phyloP scores from a whole-genome alignment of 2,113 vertebrate species.

The Coregonus clupeaformis region DNA sequence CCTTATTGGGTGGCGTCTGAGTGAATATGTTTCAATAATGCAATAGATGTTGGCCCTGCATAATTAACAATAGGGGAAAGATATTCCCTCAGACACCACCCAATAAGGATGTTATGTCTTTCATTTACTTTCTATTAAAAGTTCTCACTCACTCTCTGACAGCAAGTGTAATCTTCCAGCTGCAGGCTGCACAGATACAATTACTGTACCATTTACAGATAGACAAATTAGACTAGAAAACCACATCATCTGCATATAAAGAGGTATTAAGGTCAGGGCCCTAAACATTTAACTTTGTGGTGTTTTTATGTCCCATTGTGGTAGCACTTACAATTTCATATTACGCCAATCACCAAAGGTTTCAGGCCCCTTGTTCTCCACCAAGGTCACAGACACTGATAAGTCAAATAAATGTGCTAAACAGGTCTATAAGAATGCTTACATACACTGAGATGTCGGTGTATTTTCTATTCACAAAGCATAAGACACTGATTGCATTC shows the following conservation, averaged over 20 bases:
- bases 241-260: background rate
- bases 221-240: background rate
- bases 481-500: slow-evolving; percentile 24
- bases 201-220: background rate
- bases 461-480: slow-evolving; percentile 26
- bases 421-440: background rate
- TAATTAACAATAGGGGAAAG: slow-evolving; percentile 22
- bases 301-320: background rate
- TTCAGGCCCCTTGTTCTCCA: background rate
- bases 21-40: slow-evolving; percentile 53
- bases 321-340: background rate
- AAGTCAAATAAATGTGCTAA: slow-evolving; percentile 5
- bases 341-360: background rate
- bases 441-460: background rate
- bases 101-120: background rate
- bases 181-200: background rate
- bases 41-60: slow-evolving; percentile 52
- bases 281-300: background rate
- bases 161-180: background rate
- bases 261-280: background rate
- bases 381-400: background rate
- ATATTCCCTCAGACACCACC: background rate
- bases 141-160: no score
- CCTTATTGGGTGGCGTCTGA: background rate
- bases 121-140: background rate